Evolutionary conservation across 1,140 invertebrate species (phyloP), one percentile per base, ranked within the genome.

Genomic region (Amphibalanus amphitrite): DNA sequence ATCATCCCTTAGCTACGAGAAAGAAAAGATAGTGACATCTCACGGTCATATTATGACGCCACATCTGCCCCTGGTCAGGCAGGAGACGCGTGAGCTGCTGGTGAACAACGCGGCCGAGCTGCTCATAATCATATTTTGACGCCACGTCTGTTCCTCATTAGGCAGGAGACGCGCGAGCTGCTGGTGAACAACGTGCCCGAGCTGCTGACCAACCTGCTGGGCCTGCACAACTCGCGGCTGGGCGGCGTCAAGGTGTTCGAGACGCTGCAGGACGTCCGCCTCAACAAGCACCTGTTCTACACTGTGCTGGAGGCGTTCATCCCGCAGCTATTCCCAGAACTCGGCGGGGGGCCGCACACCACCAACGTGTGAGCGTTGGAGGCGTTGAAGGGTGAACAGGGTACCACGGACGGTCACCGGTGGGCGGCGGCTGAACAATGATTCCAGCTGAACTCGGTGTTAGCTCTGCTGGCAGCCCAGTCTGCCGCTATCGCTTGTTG

Each of bases 221-320:
- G 93, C 29, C 86, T 90, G 71, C 90, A 90, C 79, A 91, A 90
- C 76, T 89, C 90, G 33, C 87, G 87, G 73, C 85, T 87, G 74
- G 92, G 92, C 38, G 87, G 90, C 0, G 87, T 86, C 67, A 94
- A 93, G 81, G 86, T 94, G 69, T 95, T 95, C 82, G 89, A 92
- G 78, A 87, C 89, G 40, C 79, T 95, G 70, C 92, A 95, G 80
- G 88, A 93, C 81, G 86, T 87, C 73, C 86, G 86, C 76, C 86
- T 93, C 73, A 95, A 96, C 78, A 95, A 94, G 80, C 92, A 94
- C 76, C 81, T 96, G 38, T 89, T 93, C 82, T 95, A 95, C 26
- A 26, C 64, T 6, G 8, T 23, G 6, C 20, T 65, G 64, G 64
- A 65, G 64, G 4, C 20, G 6, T 65, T 65, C 26, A 23, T 65